phyloP scores from a whole-genome alignment of 2,797 vertebrate genomes.

The Enteromius mattozi region DNA sequence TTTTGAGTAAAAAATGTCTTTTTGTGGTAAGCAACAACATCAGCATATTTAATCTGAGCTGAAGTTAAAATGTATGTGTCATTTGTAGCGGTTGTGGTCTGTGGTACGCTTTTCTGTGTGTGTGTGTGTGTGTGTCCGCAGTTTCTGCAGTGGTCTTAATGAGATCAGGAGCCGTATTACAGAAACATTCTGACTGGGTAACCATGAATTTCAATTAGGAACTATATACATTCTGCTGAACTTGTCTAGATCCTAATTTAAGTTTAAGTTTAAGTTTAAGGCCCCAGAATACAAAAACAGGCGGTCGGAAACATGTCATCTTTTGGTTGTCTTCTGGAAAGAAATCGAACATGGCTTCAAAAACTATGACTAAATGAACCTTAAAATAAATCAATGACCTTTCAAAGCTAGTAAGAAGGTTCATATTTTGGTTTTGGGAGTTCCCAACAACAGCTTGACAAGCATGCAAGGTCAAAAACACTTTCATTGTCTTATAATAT shows the following conservation, averaged over 20 bases:
- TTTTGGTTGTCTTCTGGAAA: neutral
- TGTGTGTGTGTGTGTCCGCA: neutral
- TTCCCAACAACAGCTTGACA: too few species aligned
- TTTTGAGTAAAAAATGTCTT: neutral
- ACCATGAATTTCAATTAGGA: constrained; percentile 14
- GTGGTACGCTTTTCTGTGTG: neutral
- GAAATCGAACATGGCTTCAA: neutral
- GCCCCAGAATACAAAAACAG: neutral
- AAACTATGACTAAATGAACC: neutral
- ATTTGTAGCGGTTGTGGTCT: neutral
- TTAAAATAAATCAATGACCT: neutral
- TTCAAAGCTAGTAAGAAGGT: neutral
- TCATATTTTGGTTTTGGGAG: too few species aligned
- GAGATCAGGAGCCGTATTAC: neutral
- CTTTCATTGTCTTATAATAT: too few species aligned
- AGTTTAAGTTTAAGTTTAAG: too few species aligned
- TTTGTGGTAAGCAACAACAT: neutral
- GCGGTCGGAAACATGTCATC: neutral
- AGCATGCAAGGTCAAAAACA: too few species aligned
- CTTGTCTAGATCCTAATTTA: constrained; percentile 2
- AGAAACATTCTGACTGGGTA: neutral
- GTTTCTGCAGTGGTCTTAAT: constrained; percentile 3
- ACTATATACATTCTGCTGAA: neutral
- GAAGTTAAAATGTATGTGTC: neutral
- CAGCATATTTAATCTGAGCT: neutral